These are phyloP conservation scores for Hydrolagus affinis DNA, from an alignment of 2,113 vertebrate species.

Conservation along the genomic window DNA sequence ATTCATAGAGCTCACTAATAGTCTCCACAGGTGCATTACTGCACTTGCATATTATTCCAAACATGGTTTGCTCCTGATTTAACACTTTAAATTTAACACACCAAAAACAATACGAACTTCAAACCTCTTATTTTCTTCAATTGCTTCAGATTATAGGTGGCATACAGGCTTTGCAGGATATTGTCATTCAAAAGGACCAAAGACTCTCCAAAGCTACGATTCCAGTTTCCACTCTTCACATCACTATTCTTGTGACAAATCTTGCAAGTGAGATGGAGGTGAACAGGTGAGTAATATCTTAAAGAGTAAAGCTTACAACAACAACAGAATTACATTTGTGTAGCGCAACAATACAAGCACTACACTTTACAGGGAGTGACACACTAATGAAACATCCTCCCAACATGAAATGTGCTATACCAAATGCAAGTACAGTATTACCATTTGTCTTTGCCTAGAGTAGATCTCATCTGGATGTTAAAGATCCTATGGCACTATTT, in stretches of 20 bases:
- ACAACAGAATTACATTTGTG: no score
- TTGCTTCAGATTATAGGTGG: slow-evolving; percentile 62
- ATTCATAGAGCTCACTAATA: not conserved
- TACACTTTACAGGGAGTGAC: no score
- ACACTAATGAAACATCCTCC: no score
- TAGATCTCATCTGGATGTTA: no score
- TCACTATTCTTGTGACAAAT: slow-evolving; percentile 81
- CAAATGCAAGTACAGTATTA: no score
- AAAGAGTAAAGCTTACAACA: no score
- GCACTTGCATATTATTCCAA: not conserved
- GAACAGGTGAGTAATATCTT: slow-evolving; percentile 60
- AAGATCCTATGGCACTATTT: no score
- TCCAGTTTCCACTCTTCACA: slow-evolving; percentile 66
- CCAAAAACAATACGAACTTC: not conserved
- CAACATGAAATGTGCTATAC: no score
- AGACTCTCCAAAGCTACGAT: slow-evolving; percentile 71
- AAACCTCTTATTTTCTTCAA: slow-evolving; percentile 23
- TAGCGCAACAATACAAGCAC: no score
- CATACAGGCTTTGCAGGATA: slow-evolving; percentile 65
- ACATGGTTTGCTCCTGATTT: not conserved
- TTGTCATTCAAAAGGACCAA: slow-evolving; percentile 66
- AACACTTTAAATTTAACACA: no score
- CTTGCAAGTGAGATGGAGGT: slow-evolving; percentile 75
- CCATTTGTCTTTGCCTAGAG: no score
- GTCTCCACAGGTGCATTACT: not conserved